Conservation (phyloP, 2,888 invertebrate species). For the Terebella lapidaria region DNA sequence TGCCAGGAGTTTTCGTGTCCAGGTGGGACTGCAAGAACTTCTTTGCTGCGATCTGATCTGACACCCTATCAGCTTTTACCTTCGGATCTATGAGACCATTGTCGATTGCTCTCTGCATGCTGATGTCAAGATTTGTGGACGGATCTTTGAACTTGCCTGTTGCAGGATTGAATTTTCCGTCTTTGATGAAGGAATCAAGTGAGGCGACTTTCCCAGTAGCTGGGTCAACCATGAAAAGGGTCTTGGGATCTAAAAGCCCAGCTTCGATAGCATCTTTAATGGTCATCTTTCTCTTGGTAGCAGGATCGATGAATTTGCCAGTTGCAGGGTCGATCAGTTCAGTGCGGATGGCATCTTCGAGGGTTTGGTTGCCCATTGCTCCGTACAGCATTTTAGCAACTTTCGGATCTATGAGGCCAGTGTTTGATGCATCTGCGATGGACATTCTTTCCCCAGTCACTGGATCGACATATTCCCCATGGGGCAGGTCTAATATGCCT, state of each 20-base stretch:
- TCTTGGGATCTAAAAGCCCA: conserved; percentile 36
- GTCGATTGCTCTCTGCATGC: conserved; percentile 85
- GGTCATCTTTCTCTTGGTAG: conserved; percentile 49
- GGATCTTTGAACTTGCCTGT: conserved; percentile 52
- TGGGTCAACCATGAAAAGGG: conserved; percentile 37
- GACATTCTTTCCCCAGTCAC: conserved; percentile 13
- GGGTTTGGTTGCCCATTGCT: conserved; percentile 33
- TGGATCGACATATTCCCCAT: conserved; percentile 60
- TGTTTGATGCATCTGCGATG: conserved; percentile 23
- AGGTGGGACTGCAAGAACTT: conserved; percentile 17
- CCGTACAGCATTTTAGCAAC: conserved; percentile 36
- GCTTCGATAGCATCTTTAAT: conserved; percentile 45
- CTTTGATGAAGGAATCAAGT: conserved; percentile 35
- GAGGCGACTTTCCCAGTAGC: conserved; percentile 32
- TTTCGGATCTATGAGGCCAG: conserved; percentile 34
- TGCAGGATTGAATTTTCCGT: conserved; percentile 36
- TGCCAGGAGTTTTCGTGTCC: conserved; percentile 23
- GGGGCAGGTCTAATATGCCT: conserved; percentile 71
- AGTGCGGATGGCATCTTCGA: conserved; percentile 37
- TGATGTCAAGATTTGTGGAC: conserved; percentile 77
- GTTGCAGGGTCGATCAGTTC: conserved; percentile 55
- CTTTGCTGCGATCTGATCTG: conserved; percentile 33
- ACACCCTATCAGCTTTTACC: conserved; percentile 26
- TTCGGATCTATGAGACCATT: conserved; percentile 57
- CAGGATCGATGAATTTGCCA: conserved; percentile 54